Conservation (phyloP, 1,140 invertebrate species). For the Nasonia vitripennis region DNA sequence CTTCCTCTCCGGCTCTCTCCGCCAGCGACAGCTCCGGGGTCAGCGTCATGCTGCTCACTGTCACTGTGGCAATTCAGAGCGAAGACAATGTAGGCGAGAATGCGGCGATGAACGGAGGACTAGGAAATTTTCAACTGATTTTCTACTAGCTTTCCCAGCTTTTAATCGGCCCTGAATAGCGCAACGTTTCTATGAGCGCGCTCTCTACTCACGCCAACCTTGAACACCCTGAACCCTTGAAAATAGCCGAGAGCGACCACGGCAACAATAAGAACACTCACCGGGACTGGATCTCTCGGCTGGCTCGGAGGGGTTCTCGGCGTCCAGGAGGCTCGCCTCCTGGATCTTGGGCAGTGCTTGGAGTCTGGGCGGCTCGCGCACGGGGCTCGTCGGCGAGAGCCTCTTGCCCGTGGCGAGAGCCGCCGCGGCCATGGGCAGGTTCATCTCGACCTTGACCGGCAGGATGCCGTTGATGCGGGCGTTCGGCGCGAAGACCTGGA, state of each 20-base stretch:
- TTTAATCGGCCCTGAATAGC: too few relatives aligned
- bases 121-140: too few relatives aligned
- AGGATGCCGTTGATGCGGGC: constrained; percentile 77
- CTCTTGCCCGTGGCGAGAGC: constrained; percentile 43
- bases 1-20: neutral
- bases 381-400: constrained; percentile 60
- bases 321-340: constrained; percentile 79
- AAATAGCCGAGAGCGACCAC: neutral
- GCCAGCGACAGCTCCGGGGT: constrained; percentile 68
- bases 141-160: too few relatives aligned
- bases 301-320: constrained; percentile 59
- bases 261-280: neutral
- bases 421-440: constrained; percentile 37
- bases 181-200: too few relatives aligned
- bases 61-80: neutral
- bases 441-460: constrained; percentile 70
- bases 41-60: constrained; percentile 68
- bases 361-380: constrained; percentile 70
- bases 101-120: too few relatives aligned
- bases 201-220: too few relatives aligned
- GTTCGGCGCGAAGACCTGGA: constrained; percentile 77
- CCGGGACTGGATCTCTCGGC: constrained; percentile 62
- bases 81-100: too few relatives aligned
- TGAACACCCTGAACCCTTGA: too few relatives aligned
- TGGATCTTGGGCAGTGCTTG: constrained; percentile 81